Evolutionary conservation across 2,888 invertebrate genomes (phyloP).

Genomic region (Macrosoma leucophasiata): DNA sequence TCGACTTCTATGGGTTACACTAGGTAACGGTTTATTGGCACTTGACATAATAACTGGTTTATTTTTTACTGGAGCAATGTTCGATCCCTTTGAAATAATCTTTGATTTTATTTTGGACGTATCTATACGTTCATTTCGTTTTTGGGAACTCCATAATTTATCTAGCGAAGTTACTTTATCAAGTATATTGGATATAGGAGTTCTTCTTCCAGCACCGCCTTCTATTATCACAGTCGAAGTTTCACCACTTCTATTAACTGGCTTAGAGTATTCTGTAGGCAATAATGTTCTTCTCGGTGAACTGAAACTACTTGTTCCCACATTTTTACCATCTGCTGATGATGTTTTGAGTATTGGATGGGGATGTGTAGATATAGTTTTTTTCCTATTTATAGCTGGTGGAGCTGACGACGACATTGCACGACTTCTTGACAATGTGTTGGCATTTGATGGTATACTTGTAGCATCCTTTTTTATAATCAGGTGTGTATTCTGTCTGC

Average conservation of each 20-base stretch:
- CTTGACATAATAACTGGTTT: conserved; percentile 27
- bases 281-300: conserved; percentile 61
- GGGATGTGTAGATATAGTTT: conserved; percentile 31
- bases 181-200: conserved; percentile 66
- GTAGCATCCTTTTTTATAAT: conserved; percentile 38
- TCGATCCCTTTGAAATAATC: conserved; percentile 34
- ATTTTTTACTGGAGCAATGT: conserved; percentile 4
- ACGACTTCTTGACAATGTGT: conserved; percentile 33
- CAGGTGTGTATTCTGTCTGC: conserved; percentile 64
- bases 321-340: too few species aligned
- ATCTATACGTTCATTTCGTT: conserved; percentile 63
- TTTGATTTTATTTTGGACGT: conserved; percentile 46
- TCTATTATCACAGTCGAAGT: conserved; percentile 52
- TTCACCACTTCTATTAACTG: conserved; percentile 42
- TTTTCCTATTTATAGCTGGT: conserved; percentile 57
- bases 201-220: conserved; percentile 66
- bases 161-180: conserved; percentile 74
- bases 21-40: conserved; percentile 24
- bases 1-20: conserved; percentile 53
- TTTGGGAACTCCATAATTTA: conserved; percentile 70
- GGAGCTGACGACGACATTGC: conserved; percentile 59
- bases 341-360: conserved; percentile 31
- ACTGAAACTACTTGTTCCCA: conserved; percentile 66
- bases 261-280: conserved; percentile 58
- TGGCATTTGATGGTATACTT: conserved; percentile 25